A percentile compares a stretch with the other conserved stretches of the same genome.
These are phyloP conservation scores for Muricea muricata DNA, from an alignment of 92 coral and sea anemone species.

Conservation along the genomic window DNA sequence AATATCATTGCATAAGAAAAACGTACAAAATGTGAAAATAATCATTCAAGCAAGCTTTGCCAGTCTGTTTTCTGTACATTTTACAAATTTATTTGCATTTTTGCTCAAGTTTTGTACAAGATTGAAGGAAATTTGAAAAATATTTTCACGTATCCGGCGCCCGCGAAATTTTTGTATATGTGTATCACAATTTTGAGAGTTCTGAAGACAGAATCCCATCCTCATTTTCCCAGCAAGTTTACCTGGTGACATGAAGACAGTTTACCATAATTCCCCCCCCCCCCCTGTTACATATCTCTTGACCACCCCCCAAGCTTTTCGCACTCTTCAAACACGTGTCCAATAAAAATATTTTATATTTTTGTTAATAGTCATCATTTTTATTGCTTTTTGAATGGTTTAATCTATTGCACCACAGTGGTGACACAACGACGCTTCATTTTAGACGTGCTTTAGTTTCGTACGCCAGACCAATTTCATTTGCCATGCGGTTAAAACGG, in stretches of 20 bases:
- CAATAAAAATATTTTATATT: not conserved
- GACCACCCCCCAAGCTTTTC: too few species aligned
- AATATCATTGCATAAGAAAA: too few species aligned
- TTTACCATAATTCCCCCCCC: too few species aligned
- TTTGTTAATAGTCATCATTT: not conserved
- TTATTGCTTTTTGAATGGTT: not conserved
- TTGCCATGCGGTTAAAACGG: slow-evolving; percentile 24
- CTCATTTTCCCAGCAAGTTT: too few species aligned
- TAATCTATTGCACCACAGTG: not conserved
- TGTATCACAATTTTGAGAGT: too few species aligned
- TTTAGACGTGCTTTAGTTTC: not conserved
- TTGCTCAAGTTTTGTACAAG: not conserved
- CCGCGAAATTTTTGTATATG: slow-evolving; percentile 51
- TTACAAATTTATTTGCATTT: not conserved
- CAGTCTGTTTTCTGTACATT: not conserved
- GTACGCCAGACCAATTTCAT: not conserved
- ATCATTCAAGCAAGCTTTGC: too few species aligned
- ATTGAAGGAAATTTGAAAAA: too few species aligned
- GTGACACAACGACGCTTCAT: slow-evolving; percentile 29
- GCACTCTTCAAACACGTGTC: slow-evolving; percentile 15
- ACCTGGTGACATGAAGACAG: too few species aligned
- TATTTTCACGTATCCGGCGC: not conserved
- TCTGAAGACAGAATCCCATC: too few species aligned
- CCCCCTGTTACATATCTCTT: too few species aligned
- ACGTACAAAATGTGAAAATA: too few species aligned